Evolutionary conservation across 2,888 invertebrate genomes (phyloP).

Genomic region (Catocala sponsa): DNA sequence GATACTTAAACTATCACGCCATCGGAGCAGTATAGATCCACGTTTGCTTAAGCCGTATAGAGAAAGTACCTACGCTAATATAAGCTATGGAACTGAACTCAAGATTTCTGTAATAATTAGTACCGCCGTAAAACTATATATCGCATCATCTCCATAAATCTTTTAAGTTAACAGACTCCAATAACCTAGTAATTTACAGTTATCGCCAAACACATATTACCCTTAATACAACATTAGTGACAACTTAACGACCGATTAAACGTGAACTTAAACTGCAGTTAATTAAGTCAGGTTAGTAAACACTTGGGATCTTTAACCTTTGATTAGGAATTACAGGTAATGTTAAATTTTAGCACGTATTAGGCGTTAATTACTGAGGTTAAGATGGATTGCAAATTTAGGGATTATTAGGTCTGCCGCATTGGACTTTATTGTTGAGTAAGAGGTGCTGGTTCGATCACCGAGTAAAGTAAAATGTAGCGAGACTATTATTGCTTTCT

Average conservation of each 20-base stretch:
- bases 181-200: constrained; percentile 21
- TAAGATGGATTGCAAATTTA: neutral
- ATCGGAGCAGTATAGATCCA: too few species aligned
- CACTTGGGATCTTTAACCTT: constrained; percentile 6
- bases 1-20: too few species aligned
- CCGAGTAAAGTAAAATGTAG: too few species aligned
- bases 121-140: constrained; percentile 1
- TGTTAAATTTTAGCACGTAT: constrained; percentile 1
- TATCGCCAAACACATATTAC: constrained; percentile 20
- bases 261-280: constrained; percentile 17
- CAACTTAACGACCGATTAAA: constrained; percentile 23
- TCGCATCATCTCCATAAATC: neutral
- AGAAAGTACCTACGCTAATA: too few species aligned
- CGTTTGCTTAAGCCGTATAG: too few species aligned
- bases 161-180: neutral
- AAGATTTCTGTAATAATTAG: neutral
- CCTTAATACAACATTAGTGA: constrained; percentile 22
- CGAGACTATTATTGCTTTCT: too few species aligned
- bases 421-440: neutral
- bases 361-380: neutral
- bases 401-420: too few species aligned
- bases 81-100: neutral
- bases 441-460: too few species aligned
- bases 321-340: neutral
- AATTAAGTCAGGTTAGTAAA: constrained; percentile 20